Percentiles rank a stretch among this genome's conserved stretches.
Conservation (phyloP, 37 sponge, comb jelly and placozoan genomes). For the Oopsacas minuta region DNA sequence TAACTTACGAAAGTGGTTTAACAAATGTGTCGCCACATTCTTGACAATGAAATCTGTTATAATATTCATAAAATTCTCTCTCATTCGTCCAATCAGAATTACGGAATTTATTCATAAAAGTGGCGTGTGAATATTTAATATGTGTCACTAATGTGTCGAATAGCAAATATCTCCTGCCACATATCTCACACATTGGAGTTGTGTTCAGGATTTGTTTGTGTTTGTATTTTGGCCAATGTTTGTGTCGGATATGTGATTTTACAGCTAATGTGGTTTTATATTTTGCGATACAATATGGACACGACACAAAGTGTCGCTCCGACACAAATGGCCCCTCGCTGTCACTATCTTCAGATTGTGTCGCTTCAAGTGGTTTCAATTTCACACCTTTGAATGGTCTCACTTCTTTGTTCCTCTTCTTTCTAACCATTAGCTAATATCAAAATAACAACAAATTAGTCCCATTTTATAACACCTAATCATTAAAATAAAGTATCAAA, state of each 20-base stretch:
- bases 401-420: neutral
- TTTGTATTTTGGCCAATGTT: neutral
- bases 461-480: no score
- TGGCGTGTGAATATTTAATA: neutral
- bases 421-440: neutral
- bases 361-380: neutral
- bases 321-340: neutral
- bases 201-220: neutral
- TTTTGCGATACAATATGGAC: neutral
- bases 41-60: neutral
- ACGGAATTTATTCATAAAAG: neutral
- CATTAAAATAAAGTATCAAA: neutral
- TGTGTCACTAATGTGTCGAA: neutral
- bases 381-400: neutral
- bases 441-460: neutral
- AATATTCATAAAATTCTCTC: neutral
- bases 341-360: neutral
- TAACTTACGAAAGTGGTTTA: neutral
- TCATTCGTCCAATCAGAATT: neutral
- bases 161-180: neutral
- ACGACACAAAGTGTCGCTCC: neutral
- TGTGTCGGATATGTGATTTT: neutral
- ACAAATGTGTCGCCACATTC: neutral
- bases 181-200: neutral
- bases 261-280: neutral